Conservation (phyloP, 2,113 vertebrate genomes). For the Grammomys dolichurus region DNA sequence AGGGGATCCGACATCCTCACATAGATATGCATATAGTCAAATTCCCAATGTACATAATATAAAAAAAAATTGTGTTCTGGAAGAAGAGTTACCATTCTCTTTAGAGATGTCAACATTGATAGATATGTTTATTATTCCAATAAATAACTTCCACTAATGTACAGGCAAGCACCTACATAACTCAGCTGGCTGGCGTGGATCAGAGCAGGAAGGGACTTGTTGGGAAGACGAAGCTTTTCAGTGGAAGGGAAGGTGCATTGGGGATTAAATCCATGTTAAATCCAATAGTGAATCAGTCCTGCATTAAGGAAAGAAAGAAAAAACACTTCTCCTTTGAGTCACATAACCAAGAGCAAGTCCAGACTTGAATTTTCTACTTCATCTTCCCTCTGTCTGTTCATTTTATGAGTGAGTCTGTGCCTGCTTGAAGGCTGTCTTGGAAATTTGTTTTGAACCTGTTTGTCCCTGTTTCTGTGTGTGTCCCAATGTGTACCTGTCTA, state of each 20-base stretch:
- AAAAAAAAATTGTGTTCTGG: too few relatives aligned
- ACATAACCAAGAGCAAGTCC: background rate
- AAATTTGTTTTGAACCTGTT: background rate
- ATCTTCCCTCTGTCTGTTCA: background rate
- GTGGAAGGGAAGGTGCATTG: background rate
- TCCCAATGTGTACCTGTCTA: background rate
- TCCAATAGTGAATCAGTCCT: background rate
- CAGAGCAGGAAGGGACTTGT: background rate
- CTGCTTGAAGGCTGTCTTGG: background rate
- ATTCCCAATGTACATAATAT: too few relatives aligned
- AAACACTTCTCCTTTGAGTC: background rate
- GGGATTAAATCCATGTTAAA: background rate
- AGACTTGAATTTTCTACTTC: background rate
- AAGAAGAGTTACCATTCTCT: background rate
- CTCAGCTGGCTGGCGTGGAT: background rate
- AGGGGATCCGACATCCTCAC: too few relatives aligned
- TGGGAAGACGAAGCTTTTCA: background rate
- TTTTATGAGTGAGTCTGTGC: background rate
- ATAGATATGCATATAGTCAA: too few relatives aligned
- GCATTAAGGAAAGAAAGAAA: background rate
- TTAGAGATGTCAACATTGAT: too few relatives aligned
- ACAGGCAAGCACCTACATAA: background rate
- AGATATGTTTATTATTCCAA: background rate
- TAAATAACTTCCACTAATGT: background rate
- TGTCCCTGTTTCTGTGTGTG: background rate